phyloP scores from a whole-genome alignment of 2,888 invertebrate species.

The Lochmaea crataegi region DNA sequence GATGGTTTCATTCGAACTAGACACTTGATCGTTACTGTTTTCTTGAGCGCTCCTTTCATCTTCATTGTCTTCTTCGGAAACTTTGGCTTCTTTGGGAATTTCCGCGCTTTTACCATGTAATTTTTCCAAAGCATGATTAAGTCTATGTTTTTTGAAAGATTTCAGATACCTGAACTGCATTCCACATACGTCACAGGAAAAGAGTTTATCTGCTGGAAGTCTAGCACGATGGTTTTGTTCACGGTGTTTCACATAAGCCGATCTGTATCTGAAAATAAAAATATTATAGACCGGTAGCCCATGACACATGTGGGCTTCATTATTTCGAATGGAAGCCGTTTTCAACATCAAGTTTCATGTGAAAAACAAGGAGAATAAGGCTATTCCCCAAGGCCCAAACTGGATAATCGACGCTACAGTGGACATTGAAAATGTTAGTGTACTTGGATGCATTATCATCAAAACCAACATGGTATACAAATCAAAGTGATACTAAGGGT shows the following conservation, averaged over 20 bases:
- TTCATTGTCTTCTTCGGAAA: slow-evolving; percentile 38
- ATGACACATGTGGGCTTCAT: too few species aligned
- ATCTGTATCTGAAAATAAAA: slow-evolving; percentile 65
- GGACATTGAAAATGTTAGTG: too few species aligned
- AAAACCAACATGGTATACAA: too few species aligned
- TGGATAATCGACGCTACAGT: too few species aligned
- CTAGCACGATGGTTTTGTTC: slow-evolving; percentile 91
- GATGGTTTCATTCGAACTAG: slow-evolving; percentile 64
- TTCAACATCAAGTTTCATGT: too few species aligned
- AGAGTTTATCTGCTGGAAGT: slow-evolving; percentile 88
- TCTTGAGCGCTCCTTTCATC: slow-evolving; percentile 46
- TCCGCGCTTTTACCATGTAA: slow-evolving; percentile 75
- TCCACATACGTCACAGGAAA: slow-evolving; percentile 91
- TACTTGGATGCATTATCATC: too few species aligned
- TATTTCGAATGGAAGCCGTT: too few species aligned
- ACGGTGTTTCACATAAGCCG: slow-evolving; percentile 85
- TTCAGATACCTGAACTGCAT: slow-evolving; percentile 92
- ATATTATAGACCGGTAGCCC: too few species aligned
- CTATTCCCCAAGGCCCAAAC: too few species aligned
- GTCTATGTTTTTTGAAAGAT: slow-evolving; percentile 89
- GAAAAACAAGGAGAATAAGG: too few species aligned
- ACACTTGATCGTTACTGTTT: slow-evolving; percentile 63
- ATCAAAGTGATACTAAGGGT: too few species aligned
- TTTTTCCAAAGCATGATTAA: slow-evolving; percentile 87
- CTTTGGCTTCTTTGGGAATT: slow-evolving; percentile 42